Conservation (phyloP, 2,797 vertebrate species). For the Rachycentron canadum region DNA sequence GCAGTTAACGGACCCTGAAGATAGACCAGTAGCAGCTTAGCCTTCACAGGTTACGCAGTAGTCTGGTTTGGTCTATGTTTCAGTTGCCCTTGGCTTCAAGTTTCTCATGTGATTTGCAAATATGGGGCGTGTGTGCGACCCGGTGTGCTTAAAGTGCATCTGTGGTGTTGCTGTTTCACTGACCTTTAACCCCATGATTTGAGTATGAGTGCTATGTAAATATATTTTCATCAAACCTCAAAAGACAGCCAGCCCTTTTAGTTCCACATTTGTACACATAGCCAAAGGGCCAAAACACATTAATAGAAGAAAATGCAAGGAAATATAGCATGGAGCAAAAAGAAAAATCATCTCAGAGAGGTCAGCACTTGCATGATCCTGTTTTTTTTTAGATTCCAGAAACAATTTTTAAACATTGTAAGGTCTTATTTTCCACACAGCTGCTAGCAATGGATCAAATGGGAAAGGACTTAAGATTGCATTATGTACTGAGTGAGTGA, state of each 20-base stretch:
- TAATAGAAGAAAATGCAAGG: not conserved
- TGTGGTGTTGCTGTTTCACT: slow-evolving; percentile 25
- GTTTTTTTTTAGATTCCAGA: not conserved
- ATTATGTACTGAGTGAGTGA: not conserved
- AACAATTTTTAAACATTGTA: not conserved
- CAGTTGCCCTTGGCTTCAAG: slow-evolving; percentile 48
- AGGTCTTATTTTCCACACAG: not conserved
- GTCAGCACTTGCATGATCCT: not conserved
- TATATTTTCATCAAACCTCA: slow-evolving; percentile 40
- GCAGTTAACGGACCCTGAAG: slow-evolving; percentile 1
- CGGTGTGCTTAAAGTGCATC: slow-evolving; percentile 30
- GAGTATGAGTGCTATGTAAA: slow-evolving; percentile 33
- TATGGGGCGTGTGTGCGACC: slow-evolving; percentile 31
- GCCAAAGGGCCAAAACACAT: not conserved
- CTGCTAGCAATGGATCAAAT: slow-evolving; percentile 3
- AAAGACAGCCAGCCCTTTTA: not conserved
- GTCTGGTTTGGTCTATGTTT: slow-evolving; percentile 7
- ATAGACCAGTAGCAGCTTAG: slow-evolving; percentile 18
- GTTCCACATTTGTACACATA: not conserved
- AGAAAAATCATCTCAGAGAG: too few species aligned
- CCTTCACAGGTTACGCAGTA: slow-evolving; percentile 33
- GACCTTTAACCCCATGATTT: slow-evolving; percentile 51
- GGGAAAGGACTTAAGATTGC: slow-evolving; percentile 12
- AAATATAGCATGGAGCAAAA: not conserved
- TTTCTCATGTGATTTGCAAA: slow-evolving; percentile 72